A percentile compares a stretch with the other conserved stretches of the same genome.
Conservation (phyloP, 2,888 invertebrate species). For the Melanostoma scalare region DNA sequence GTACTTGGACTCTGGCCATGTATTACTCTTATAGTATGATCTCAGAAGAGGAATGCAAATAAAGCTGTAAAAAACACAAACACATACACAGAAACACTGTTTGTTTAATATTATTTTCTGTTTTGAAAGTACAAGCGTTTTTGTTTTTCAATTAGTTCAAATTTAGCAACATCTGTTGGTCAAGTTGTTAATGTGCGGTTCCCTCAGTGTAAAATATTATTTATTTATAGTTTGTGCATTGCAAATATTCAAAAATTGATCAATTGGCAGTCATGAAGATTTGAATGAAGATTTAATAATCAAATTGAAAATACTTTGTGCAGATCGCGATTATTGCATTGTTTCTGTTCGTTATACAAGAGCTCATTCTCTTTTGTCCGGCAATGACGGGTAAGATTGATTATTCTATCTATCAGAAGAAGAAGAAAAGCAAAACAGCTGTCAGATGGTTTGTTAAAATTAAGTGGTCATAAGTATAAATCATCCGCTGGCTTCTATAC, state of each 20-base stretch:
- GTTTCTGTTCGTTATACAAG: neutral
- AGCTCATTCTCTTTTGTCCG: neutral
- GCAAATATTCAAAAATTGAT: slow-evolving; percentile 31
- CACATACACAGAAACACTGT: neutral
- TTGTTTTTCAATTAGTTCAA: slow-evolving; percentile 62
- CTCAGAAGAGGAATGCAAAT: slow-evolving; percentile 28
- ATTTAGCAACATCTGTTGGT: slow-evolving; percentile 58
- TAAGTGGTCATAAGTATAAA: neutral
- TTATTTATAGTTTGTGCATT: slow-evolving; percentile 52
- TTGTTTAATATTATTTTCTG: slow-evolving; percentile 8
- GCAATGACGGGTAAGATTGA: slow-evolving; percentile 13
- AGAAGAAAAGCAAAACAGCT: neutral
- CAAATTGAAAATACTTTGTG: slow-evolving; percentile 7
- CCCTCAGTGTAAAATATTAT: slow-evolving; percentile 15
- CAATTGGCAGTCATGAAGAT: slow-evolving; percentile 36
- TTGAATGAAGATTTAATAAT: slow-evolving; percentile 35
- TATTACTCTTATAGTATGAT: slow-evolving; percentile 19
- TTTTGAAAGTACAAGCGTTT: slow-evolving; percentile 54
- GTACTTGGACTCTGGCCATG: slow-evolving; percentile 43
- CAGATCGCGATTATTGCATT: neutral
- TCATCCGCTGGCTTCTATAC: neutral
- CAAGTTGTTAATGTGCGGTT: slow-evolving; percentile 35
- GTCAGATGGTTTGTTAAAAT: neutral
- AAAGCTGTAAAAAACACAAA: slow-evolving; percentile 18
- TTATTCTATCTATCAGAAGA: too few relatives aligned